Percentiles rank a stretch among this genome's conserved stretches.
These are phyloP conservation scores for Diaphora mendica DNA, from an alignment of 2,888 invertebrate genomes.

Conservation along the genomic window DNA sequence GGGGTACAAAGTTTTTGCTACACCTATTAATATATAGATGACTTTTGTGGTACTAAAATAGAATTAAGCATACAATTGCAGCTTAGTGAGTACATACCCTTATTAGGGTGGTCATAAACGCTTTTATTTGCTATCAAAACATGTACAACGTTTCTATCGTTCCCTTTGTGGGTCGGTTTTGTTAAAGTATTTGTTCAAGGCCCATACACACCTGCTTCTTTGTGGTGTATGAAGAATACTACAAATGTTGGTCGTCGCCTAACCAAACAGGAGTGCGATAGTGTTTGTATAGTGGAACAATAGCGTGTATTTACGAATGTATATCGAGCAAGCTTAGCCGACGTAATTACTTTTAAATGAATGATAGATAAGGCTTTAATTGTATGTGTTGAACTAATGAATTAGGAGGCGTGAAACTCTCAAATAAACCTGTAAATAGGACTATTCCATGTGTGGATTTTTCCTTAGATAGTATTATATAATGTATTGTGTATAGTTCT, in stretches of 20 bases:
- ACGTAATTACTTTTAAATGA: slow-evolving; percentile 12
- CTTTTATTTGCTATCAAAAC: slow-evolving; percentile 59
- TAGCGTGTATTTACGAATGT: slow-evolving; percentile 29
- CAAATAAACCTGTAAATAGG: background rate
- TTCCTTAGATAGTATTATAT: background rate
- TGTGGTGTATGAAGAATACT: slow-evolving; percentile 54
- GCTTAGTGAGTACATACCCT: slow-evolving; percentile 15
- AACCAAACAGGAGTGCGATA: slow-evolving; percentile 45
- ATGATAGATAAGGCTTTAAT: background rate
- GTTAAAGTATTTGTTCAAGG: slow-evolving; percentile 61
- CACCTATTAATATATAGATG: no score
- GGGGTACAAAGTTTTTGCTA: no score
- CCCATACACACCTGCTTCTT: slow-evolving; percentile 61
- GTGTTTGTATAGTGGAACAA: slow-evolving; percentile 42
- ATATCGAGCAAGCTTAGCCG: slow-evolving; percentile 22
- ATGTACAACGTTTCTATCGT: slow-evolving; percentile 43
- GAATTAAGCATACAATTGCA: background rate
- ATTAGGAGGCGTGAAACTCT: background rate
- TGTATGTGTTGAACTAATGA: background rate
- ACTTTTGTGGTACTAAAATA: background rate
- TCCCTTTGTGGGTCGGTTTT: slow-evolving; percentile 52
- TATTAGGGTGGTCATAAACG: slow-evolving; percentile 43
- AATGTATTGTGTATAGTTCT: background rate
- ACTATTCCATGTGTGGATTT: background rate
- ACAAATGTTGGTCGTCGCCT: slow-evolving; percentile 55